Conservation (phyloP, 2,888 invertebrate genomes). For the Acleris holmiana region DNA sequence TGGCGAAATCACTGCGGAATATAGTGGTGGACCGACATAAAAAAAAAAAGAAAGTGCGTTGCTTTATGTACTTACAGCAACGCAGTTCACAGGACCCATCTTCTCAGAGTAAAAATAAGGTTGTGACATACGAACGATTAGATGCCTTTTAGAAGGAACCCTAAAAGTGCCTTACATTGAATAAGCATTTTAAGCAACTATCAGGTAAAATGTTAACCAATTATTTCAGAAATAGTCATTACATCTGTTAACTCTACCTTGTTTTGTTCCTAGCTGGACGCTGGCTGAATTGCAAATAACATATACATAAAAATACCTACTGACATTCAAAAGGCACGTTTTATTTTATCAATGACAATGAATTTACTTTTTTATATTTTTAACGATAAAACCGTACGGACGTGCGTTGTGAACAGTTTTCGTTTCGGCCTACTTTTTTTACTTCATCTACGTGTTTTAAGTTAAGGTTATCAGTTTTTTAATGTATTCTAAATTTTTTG, state of each 20-base stretch:
- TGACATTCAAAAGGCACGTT: constrained; percentile 26
- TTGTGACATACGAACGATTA: too few relatives aligned
- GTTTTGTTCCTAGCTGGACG: constrained; percentile 5
- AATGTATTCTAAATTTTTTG: too few relatives aligned
- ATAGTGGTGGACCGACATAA: too few relatives aligned
- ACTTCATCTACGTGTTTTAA: constrained; percentile 18
- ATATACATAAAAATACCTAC: constrained; percentile 20
- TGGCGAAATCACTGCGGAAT: too few relatives aligned
- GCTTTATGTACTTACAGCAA: too few relatives aligned
- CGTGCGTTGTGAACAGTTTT: constrained; percentile 5
- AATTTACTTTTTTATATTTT: constrained; percentile 17
- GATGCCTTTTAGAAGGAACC: too few relatives aligned
- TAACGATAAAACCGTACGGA: background rate
- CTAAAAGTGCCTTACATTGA: too few relatives aligned
- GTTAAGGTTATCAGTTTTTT: constrained; percentile 12
- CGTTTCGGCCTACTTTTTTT: constrained; percentile 4
- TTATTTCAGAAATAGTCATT: constrained; percentile 16
- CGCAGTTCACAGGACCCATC: too few relatives aligned
- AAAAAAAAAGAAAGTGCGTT: too few relatives aligned
- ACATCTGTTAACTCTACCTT: constrained; percentile 16
- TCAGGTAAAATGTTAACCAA: constrained; percentile 1
- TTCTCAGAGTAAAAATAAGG: too few relatives aligned
- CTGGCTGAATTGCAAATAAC: constrained; percentile 9
- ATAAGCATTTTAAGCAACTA: background rate
- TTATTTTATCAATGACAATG: constrained; percentile 25